phyloP scores from a whole-genome alignment of 2,888 invertebrate genomes.

The Lamproptera curius region DNA sequence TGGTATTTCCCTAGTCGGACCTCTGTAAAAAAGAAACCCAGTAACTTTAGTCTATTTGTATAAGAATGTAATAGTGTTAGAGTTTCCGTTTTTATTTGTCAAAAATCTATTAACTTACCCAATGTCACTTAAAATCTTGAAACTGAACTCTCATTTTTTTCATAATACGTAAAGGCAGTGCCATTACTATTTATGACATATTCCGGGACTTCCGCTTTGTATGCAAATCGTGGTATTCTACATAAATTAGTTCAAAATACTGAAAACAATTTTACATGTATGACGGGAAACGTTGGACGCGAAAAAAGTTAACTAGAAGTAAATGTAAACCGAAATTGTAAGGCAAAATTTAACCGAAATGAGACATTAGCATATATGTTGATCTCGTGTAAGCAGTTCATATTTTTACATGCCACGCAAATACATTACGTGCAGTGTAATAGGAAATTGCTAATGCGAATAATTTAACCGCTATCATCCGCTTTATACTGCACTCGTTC shows the following conservation, averaged over 20 bases:
- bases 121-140: too few relatives aligned
- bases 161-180: not conserved
- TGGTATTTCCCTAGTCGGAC: too few relatives aligned
- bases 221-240: slow-evolving; percentile 22
- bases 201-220: slow-evolving; percentile 15
- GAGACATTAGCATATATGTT: slow-evolving; percentile 57
- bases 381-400: slow-evolving; percentile 44
- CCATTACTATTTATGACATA: slow-evolving; percentile 5
- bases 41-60: too few relatives aligned
- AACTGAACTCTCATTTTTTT: not conserved
- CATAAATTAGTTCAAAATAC: slow-evolving; percentile 23
- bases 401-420: slow-evolving; percentile 27
- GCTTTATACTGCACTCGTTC: too few relatives aligned
- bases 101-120: too few relatives aligned
- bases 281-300: slow-evolving; percentile 12
- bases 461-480: too few relatives aligned
- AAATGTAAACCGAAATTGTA: slow-evolving; percentile 35
- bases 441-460: slow-evolving; percentile 21
- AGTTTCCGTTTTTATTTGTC: too few relatives aligned
- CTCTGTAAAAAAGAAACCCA: too few relatives aligned
- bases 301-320: slow-evolving; percentile 6
- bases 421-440: slow-evolving; percentile 22
- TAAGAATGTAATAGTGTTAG: too few relatives aligned
- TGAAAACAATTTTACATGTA: slow-evolving; percentile 21
- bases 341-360: slow-evolving; percentile 35